These are phyloP conservation scores for Lycodopsis pacificus DNA, from an alignment of 2,797 vertebrate genomes.

Conservation along the genomic window DNA sequence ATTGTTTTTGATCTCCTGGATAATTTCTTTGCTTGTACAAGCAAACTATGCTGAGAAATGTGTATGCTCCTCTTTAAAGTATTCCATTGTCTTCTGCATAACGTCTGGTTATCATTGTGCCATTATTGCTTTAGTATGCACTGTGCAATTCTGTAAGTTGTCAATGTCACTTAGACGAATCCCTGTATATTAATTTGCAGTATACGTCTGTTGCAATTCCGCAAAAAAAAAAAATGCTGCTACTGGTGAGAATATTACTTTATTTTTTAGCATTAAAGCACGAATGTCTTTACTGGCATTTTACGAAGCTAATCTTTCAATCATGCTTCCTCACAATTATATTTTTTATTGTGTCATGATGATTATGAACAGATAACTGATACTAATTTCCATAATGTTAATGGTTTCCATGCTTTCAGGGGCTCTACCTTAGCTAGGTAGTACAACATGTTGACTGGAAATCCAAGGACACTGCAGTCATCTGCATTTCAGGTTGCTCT, in stretches of 20 bases:
- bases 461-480: conserved; percentile 62
- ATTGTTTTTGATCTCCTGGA: neutral
- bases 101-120: conserved; percentile 40
- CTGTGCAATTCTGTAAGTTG: conserved; percentile 39
- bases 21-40: neutral
- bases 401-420: conserved; percentile 53
- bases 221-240: conserved; percentile 27
- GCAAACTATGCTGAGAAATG: neutral
- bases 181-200: conserved; percentile 43
- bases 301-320: conserved; percentile 57
- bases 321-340: conserved; percentile 47
- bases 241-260: conserved; percentile 27
- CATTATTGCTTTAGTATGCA: conserved; percentile 43
- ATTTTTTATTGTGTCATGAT: conserved; percentile 66
- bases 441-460: conserved; percentile 55
- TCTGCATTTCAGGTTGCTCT: conserved; percentile 52
- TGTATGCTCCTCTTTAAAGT: neutral
- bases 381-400: conserved; percentile 63
- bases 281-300: conserved; percentile 44
- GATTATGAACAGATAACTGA: conserved; percentile 67
- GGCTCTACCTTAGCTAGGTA: conserved; percentile 33
- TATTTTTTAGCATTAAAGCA: conserved; percentile 36
- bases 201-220: conserved; percentile 19
- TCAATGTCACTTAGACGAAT: conserved; percentile 64
- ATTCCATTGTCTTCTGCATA: conserved; percentile 19